Evolutionary conservation across 37 sponge, comb jelly and placozoan genomes (phyloP), one percentile per base, ranked within the genome.

Genomic region (Halichondria panicea): DNA sequence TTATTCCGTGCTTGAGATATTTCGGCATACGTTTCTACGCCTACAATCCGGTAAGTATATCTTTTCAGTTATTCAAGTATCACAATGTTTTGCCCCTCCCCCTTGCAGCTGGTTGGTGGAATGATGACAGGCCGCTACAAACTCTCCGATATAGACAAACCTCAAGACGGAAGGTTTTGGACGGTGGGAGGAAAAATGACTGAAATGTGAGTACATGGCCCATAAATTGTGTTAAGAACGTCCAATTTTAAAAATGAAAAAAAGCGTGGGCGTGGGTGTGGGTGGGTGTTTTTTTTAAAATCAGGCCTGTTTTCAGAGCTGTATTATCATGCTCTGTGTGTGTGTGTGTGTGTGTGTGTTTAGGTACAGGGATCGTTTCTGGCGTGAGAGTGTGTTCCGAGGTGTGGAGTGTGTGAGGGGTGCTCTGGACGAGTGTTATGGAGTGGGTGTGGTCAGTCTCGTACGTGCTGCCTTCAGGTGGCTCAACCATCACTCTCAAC

Each of bases 21-120:
- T 91, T 91, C 56, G 86, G 83, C 0, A 81, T 97, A 31, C 45
- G 91, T n/a, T 97, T 97, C 81, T 93, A 97, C 73, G 91, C 92
- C 41, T 97, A 93, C 71, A 97, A 93, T 73, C 89, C 92, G 30
- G 88, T 92, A 32, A 90, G 90, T 69, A 27, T 0, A 38, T 1
- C 52, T 12, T 27, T 21, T 12, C 28, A 42, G 2, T 13, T 6
- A 68, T 2, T 1, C 44, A 38, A 4, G 11, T 48, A 33, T 68
- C 28, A 24, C 46, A 45, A 43, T 30, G 4, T n/a, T 4, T 43
- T 8, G n/a, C 7, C 45, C 7, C 8, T 22, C 9, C 40, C 0
- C 28, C 25, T 27, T 21, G 2, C 60, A 92, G 93, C 85, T 93
- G 55, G 97, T 94, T 38, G 94, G 97, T 25, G 97, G 97, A 0